Evolutionary conservation across 2,888 invertebrate genomes (phyloP).

Genomic region (Synergus laeviventris): DNA sequence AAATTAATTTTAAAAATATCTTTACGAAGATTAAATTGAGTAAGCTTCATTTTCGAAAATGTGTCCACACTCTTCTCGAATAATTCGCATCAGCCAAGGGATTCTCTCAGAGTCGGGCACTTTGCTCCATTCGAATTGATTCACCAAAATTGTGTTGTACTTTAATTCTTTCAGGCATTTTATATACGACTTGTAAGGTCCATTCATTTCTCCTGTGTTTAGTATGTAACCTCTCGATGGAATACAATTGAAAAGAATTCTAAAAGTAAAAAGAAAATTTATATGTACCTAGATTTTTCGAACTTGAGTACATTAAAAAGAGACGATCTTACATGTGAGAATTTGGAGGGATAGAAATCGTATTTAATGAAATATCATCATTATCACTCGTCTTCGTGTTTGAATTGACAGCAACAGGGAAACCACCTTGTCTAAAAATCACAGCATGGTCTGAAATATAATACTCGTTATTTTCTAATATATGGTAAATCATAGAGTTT

Average conservation of each 20-base stretch:
- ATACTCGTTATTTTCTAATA: background rate
- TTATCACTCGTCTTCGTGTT: background rate
- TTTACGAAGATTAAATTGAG: background rate
- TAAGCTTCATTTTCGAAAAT: background rate
- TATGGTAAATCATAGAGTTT: background rate
- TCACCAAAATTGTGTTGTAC: background rate
- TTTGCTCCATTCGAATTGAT: background rate
- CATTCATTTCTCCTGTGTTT: background rate
- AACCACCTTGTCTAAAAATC: constrained; percentile 1
- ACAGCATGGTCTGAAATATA: background rate
- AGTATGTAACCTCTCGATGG: background rate
- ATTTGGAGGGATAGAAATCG: background rate
- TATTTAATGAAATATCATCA: background rate
- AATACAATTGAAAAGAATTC: background rate
- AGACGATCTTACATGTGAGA: background rate
- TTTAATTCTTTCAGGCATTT: background rate
- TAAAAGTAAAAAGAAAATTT: background rate
- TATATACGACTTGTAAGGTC: background rate
- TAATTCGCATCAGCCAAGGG: background rate
- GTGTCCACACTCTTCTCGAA: background rate
- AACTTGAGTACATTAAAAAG: background rate
- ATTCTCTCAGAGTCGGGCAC: background rate
- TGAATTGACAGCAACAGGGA: background rate
- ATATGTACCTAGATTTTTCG: background rate
- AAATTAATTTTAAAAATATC: background rate